phyloP scores from a whole-genome alignment of 2,888 invertebrate species.

The Dryobota labecula region DNA sequence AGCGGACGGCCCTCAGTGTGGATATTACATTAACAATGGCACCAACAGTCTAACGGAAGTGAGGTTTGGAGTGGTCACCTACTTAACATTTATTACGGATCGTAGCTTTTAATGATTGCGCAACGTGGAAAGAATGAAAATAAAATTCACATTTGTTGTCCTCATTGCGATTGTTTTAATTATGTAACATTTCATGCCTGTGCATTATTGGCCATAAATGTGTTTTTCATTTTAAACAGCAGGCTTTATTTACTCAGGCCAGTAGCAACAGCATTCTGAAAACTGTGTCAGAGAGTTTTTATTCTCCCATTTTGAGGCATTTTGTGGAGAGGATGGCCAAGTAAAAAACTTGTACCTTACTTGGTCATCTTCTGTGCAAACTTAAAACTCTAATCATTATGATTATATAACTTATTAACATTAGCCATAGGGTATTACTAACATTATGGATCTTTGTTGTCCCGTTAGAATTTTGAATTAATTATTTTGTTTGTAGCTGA shows the following conservation, averaged over 20 bases:
- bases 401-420: no score
- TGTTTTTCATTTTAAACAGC: conserved; percentile 20
- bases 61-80: conserved; percentile 65
- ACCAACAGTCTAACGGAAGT: conserved; percentile 60
- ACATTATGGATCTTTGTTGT: no score
- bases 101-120: conserved; percentile 58
- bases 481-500: conserved; percentile 4
- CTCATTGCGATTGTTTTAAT: conserved; percentile 45
- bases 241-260: no score
- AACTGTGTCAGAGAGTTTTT: no score
- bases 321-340: no score
- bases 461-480: no score
- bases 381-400: no score
- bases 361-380: no score
- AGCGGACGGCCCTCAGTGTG: conserved; percentile 64
- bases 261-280: no score
- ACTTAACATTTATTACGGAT: conserved; percentile 67
- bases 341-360: no score
- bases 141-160: conserved; percentile 52
- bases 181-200: conserved; percentile 16
- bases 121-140: conserved; percentile 56
- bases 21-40: conserved; percentile 68
- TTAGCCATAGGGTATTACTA: no score
- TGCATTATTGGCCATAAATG: conserved; percentile 3
- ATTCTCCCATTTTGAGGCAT: no score